Evolutionary conservation across 1,140 invertebrate species (phyloP), one percentile per base, ranked within the genome.

Genomic region (Gryon sp.): DNA sequence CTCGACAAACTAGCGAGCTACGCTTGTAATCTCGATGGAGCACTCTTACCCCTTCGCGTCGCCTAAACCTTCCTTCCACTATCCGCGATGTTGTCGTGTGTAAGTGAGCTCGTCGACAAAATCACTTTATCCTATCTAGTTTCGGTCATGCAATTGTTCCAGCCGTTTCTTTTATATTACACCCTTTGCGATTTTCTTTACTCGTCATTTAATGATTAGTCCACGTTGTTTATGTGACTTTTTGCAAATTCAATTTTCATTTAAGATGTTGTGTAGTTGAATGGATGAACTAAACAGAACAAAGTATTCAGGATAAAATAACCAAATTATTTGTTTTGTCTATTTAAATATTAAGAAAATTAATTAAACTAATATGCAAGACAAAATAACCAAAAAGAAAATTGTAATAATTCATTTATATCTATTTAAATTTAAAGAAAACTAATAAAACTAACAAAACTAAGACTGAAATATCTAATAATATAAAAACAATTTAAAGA

Each of bases 1-100:
- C 22, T 59, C 81, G 80, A 84, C 82, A 85, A 85, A 83, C 82
- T 82, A 79, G 69, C 82, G 63, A 81, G 55, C 46, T 72, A 28
- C 41, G 57, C 46, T 57, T 52, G 80, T 79, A 81, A 83, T 81
- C 80, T 80, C 80, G 46, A 60, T 52, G 76, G 75, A 80, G 80
- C 76, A 81, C 80, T 81, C 79, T 80, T 78, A 76, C 46, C 69
- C 75, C 63, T 63, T 62, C 38, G 32, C 68, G 22, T 70, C 53
- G 30, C 36, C 36, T 19, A 4, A 12, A 45, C 60, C 50, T 38
- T 34, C 22, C 65, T 43, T 16, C 38, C 62, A 43, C 48, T 22
- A 40, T 22, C 57, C 41, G 28, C 41, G 40, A 32, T 32, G 62
- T 74, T 43, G 46, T 59, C 53, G 59, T 52, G 50, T 73, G 68